Evolutionary conservation across 2,113 vertebrate genomes (phyloP), one percentile per base, ranked within the genome.

Genomic region (Charadrius vociferus): DNA sequence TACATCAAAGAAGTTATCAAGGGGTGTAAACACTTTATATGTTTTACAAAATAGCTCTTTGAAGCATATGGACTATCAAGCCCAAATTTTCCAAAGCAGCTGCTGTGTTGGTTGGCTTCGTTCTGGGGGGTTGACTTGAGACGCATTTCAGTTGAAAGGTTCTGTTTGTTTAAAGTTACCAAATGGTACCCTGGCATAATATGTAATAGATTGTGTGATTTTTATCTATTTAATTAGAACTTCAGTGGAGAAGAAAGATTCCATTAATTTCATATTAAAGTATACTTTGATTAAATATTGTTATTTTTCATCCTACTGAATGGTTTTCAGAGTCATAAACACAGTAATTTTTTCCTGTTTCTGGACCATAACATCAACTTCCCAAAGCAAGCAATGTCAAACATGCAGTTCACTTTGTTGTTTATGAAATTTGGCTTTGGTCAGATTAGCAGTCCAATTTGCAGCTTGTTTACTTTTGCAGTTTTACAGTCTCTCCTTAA

Each of bases 1-100:
- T 73, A 73, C 79, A 86, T 92, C 92, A 94, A 45, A 94, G 61
- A 78, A 87, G 39, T 86, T 94, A 91, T 75, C 83, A 74, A 89
- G 68, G 61, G 36, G 32, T 39, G 24, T 92, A 81, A 94, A 65
- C 43, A 72, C 47, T 74, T 92, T 1, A 41, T 34, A 39, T n/a
- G 29, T 59, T 74, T 93, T 81, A 75, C 49, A 80, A 32, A 79
- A 81, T 56, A 27, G 17, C 52, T 87, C 12, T 94, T 91, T 86
- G 88, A 97, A 87, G 62, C 34, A 52, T 17, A 17, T 9, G 63
- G 61, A 19, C 43, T 86, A 71, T 92, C 55, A 81, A 84, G 56
- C 23, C 30, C 32, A 68, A 23, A 49, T 87, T 93, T 93, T 95
- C 61, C 83, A 81, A 56, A 89, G 72, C 49, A 91, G 9, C 39